These are phyloP conservation scores for Nomada fabriciana DNA, from an alignment of 2,888 invertebrate species.

Conservation along the genomic window DNA sequence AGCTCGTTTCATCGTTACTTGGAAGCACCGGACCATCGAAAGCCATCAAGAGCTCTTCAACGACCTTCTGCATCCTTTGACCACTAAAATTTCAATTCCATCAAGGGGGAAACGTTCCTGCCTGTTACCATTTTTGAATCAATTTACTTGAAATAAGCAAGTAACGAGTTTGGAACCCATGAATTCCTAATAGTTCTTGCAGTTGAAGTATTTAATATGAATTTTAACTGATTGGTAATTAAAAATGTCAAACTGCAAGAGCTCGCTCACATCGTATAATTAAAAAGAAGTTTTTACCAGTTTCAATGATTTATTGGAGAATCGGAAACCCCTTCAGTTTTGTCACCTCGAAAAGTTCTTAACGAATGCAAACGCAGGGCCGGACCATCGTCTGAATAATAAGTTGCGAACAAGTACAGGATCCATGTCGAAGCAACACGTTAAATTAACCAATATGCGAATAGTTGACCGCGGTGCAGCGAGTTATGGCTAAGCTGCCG, in stretches of 20 bases:
- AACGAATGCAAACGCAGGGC: slow-evolving; percentile 33
- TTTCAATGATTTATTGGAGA: too few relatives aligned
- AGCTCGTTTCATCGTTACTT: slow-evolving; percentile 54
- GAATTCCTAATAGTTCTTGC: not conserved
- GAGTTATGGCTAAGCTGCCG: slow-evolving; percentile 68
- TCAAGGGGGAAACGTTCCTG: not conserved
- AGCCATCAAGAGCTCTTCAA: not conserved
- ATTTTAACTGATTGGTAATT: too few relatives aligned
- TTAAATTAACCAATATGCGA: slow-evolving; percentile 73
- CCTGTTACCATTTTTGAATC: not conserved
- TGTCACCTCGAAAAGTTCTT: slow-evolving; percentile 37
- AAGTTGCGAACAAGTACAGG: slow-evolving; percentile 42
- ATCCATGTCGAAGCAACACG: slow-evolving; percentile 65
- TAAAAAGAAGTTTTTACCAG: too few relatives aligned
- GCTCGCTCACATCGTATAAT: too few relatives aligned
- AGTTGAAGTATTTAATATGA: too few relatives aligned
- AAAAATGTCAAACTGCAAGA: too few relatives aligned
- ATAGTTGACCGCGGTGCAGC: slow-evolving; percentile 67
- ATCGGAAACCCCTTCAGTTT: too few relatives aligned
- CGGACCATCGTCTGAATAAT: slow-evolving; percentile 54
- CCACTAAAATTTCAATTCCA: not conserved
- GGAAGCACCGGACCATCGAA: slow-evolving; percentile 21
- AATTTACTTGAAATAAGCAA: not conserved
- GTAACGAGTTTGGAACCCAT: not conserved
- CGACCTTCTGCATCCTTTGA: not conserved